Evolutionary conservation across 1,140 invertebrate species (phyloP).

Genomic region (Dendrolimus punctatus): DNA sequence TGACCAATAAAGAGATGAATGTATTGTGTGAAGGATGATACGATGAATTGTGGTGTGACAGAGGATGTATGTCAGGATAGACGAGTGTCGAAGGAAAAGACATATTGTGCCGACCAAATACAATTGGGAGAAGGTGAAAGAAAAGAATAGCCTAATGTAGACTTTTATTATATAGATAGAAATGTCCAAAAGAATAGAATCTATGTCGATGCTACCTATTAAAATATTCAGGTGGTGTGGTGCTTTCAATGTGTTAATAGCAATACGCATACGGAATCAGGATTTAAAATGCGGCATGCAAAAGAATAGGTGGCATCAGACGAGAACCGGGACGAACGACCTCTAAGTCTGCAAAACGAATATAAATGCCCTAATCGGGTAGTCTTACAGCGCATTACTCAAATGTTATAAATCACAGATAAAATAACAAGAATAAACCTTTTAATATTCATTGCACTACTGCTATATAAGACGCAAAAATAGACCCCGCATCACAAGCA

Average conservation of each 20-base stretch:
- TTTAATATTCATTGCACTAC: constrained; percentile 15
- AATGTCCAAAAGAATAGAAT: too few species aligned
- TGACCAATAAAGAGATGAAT: too few species aligned
- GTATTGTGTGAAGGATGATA: too few species aligned
- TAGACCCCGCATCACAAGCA: constrained; percentile 1
- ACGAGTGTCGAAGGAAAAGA: too few species aligned
- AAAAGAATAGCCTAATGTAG: too few species aligned
- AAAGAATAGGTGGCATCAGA: constrained; percentile 50
- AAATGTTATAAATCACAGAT: constrained; percentile 25
- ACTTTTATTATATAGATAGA: too few species aligned
- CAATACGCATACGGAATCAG: constrained; percentile 44
- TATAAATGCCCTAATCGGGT: constrained; percentile 51
- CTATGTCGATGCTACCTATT: constrained; percentile 10
- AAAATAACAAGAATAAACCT: constrained; percentile 19
- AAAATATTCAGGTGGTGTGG: constrained; percentile 35
- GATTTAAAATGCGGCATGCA: constrained; percentile 42
- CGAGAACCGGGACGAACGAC: constrained; percentile 67
- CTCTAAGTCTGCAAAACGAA: constrained; percentile 51
- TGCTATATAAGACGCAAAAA: constrained; percentile 16
- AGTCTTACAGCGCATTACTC: constrained; percentile 19
- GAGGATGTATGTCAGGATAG: too few species aligned
- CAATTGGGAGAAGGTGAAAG: too few species aligned
- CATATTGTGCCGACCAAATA: too few species aligned
- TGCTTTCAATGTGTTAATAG: constrained; percentile 57
- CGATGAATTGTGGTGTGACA: too few species aligned